Base-by-base conservation (phyloP, 2,888 invertebrate species). In the Agrochola lota region DNA sequence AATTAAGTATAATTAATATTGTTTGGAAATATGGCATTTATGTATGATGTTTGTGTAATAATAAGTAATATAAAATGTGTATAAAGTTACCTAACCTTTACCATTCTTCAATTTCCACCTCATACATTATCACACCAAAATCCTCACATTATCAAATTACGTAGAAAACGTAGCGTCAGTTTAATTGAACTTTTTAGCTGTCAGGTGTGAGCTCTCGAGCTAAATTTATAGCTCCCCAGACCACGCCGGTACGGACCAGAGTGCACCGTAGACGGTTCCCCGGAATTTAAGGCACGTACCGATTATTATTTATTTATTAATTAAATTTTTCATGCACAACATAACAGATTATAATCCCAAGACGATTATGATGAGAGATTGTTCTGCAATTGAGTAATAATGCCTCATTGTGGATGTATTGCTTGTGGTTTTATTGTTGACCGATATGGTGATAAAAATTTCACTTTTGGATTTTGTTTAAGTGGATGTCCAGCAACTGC, bases 161-260 rank as follows among this genome's bases (percentile, higher is more conserved):
- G 43, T 66, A 78, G 67, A 87, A 85, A 88, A 73, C 81, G 80
- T 71, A 71, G 78, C 71, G 72, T 87, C 84, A 81, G 78, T 89
- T 81, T 82, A 83, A 89, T 88, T 85, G 84, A 81, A 89, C 77
- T 84, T 57, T 71, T 75, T 78, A 60, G 78, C 78, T 84, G 88
- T 86, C 85, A 77, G 78, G 30, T 78, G 70, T 76, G 82, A 88
- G 85, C 86, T 74, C 64, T 74, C 72, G 80, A 85, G 72, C 77
- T 74, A 70, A 76, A 88, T 88, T 89, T 89, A 89, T 88, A 76
- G 87, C 72, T 80, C 85, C 81, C 78, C 64, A 59, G 85, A 30
- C 40, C 57, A 7, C 52, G 55, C 62, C 52, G 30, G 75, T 85
- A 78, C 52, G 64, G 85, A 73, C 63, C 52, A 11, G 26, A 49